Evolutionary conservation across 2,113 vertebrate genomes (phyloP).

Genomic region (Bucco capensis): DNA sequence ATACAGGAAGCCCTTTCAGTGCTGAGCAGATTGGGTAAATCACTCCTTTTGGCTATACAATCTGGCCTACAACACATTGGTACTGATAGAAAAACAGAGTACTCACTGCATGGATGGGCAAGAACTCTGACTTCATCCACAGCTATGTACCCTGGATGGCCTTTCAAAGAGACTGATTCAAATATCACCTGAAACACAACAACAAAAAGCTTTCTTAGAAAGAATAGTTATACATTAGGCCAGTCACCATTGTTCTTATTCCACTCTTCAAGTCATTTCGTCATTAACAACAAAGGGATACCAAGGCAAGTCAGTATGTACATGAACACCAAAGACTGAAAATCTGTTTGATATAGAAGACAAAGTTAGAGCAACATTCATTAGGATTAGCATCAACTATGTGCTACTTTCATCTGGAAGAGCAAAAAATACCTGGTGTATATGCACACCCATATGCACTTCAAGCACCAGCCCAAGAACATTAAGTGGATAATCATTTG

Average conservation of each 20-base stretch:
- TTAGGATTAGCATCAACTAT: neutral
- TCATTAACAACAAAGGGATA: neutral
- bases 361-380: neutral
- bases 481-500: neutral
- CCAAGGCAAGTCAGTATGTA: neutral
- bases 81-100: neutral
- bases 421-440: neutral
- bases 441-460: neutral
- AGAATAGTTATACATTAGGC: neutral
- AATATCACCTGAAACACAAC: conserved; percentile 90
- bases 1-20: conserved; percentile 13
- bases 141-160: conserved; percentile 92
- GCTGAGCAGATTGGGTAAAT: neutral
- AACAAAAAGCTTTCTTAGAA: neutral
- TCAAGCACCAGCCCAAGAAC: neutral
- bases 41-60: neutral
- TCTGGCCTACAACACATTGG: neutral
- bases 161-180: conserved; percentile 91
- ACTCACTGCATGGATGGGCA: conserved; percentile 95
- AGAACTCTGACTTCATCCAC: conserved; percentile 94
- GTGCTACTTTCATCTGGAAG: neutral
- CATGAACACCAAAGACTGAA: neutral
- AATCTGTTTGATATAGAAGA: neutral
- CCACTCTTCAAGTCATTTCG: neutral
- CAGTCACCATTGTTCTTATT: neutral